Conservation (phyloP, 2,797 vertebrate genomes). For the Nothura maculosa region DNA sequence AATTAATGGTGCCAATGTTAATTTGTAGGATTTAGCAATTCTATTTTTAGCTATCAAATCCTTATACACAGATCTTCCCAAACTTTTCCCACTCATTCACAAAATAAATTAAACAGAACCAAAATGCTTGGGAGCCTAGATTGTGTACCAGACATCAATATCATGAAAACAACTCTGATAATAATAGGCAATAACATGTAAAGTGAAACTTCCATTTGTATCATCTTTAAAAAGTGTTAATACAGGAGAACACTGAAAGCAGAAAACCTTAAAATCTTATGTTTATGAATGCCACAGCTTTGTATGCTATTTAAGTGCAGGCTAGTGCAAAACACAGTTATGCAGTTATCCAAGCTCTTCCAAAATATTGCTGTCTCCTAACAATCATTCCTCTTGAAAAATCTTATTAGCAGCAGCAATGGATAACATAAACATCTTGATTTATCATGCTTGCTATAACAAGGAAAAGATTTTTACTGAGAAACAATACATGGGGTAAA, state of each 20-base stretch:
- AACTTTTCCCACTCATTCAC: neutral
- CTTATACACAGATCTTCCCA: neutral
- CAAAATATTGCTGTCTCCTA: neutral
- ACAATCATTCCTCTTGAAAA: neutral
- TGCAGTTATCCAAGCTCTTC: neutral
- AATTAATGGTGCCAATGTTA: accelerated
- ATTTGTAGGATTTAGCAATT: accelerated
- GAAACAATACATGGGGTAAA: neutral
- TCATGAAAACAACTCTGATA: neutral
- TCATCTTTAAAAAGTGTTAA: neutral
- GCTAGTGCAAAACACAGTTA: neutral
- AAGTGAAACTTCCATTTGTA: neutral
- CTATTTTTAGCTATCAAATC: neutral
- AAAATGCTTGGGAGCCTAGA: neutral
- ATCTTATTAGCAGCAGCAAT: neutral
- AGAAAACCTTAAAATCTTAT: neutral
- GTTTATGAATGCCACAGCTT: neutral
- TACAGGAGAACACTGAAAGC: neutral
- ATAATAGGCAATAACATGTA: neutral
- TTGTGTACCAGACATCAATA: neutral
- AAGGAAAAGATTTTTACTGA: neutral
- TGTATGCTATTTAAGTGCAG: neutral
- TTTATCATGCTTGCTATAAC: neutral
- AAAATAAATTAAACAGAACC: neutral
- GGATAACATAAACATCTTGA: neutral